phyloP scores from a whole-genome alignment of 1,140 invertebrate species.

The Lordiphosa clarofinis region DNA sequence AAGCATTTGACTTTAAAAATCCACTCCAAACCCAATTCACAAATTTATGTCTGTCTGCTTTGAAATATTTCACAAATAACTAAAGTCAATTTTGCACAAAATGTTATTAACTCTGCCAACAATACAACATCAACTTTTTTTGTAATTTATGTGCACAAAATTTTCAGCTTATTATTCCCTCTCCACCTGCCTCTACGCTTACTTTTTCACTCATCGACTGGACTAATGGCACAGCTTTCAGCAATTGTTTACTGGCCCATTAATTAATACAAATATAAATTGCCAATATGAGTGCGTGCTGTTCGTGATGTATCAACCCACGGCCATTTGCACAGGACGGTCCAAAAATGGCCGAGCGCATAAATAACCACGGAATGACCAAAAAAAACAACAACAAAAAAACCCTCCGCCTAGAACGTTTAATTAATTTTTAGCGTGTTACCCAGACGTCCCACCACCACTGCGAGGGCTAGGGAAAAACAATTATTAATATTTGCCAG shows the following conservation, averaged over 20 bases:
- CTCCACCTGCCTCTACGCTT: conserved; percentile 7
- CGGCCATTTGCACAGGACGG: conserved; percentile 6
- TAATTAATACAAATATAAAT: conserved; percentile 79
- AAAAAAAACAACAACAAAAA: conserved; percentile 37
- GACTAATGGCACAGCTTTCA: conserved; percentile 72
- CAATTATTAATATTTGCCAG: conserved; percentile 73
- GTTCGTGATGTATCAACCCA: conserved; percentile 22
- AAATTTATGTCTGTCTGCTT: conserved; percentile 47
- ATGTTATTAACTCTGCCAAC: conserved; percentile 58
- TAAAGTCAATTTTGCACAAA: conserved; percentile 46
- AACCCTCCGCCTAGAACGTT: conserved; percentile 51
- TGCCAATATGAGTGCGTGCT: conserved; percentile 75
- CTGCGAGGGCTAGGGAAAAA: conserved; percentile 33
- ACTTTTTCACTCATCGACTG: conserved; percentile 33
- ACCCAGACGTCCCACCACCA: conserved; percentile 32
- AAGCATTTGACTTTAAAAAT: conserved; percentile 7
- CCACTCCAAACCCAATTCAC: no score
- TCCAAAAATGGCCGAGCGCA: conserved; percentile 49
- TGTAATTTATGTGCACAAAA: conserved; percentile 43
- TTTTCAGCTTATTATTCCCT: conserved; percentile 38
- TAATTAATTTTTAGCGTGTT: conserved; percentile 78
- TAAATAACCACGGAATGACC: conserved; percentile 77
- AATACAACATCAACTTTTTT: conserved; percentile 14
- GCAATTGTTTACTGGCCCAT: conserved; percentile 78
- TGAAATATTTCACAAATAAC: conserved; percentile 24